Conservation (phyloP, 2,113 vertebrate genomes). For the Anguilla japonica region DNA sequence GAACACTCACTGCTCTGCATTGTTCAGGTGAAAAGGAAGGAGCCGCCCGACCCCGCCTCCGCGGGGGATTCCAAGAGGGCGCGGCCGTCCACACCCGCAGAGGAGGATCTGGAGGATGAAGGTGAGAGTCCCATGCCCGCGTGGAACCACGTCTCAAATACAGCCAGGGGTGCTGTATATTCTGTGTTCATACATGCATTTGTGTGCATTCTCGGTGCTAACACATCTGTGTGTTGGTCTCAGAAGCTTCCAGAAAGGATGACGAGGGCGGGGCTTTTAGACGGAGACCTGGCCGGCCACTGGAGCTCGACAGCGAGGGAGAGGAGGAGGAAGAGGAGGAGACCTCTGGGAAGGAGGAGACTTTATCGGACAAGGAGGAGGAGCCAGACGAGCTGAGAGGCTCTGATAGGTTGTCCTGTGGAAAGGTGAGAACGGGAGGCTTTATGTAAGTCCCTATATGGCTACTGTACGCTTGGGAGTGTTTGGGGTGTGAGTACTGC, state of each 20-base stretch:
- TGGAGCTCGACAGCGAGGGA: conserved; percentile 94
- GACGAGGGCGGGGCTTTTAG: conserved; percentile 70
- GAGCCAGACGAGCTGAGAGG: conserved; percentile 70
- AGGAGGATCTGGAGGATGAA: conserved; percentile 93
- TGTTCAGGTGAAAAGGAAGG: conserved; percentile 92
- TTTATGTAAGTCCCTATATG: background rate
- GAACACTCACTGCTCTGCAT: background rate
- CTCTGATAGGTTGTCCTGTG: conserved; percentile 63
- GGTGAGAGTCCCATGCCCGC: conserved; percentile 64
- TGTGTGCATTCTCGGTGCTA: background rate
- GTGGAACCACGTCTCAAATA: too few relatives aligned
- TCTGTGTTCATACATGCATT: background rate
- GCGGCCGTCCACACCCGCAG: conserved; percentile 85
- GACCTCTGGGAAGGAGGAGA: conserved; percentile 50
- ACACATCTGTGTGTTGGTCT: conserved; percentile 34
- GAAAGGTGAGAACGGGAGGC: conserved; percentile 66
- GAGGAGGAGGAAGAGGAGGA: conserved; percentile 81
- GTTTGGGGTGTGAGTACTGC: background rate
- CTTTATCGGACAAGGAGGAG: conserved; percentile 81
- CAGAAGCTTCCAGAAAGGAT: conserved; percentile 81
- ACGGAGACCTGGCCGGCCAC: conserved; percentile 78
- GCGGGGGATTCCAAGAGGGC: conserved; percentile 88
- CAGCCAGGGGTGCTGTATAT: background rate
- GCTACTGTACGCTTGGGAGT: background rate
- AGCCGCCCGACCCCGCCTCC: conserved; percentile 84